Percentiles rank a stretch among this genome's conserved stretches.
Conservation (phyloP, 2,797 vertebrate genomes). For the Peromyscus aztecus region DNA sequence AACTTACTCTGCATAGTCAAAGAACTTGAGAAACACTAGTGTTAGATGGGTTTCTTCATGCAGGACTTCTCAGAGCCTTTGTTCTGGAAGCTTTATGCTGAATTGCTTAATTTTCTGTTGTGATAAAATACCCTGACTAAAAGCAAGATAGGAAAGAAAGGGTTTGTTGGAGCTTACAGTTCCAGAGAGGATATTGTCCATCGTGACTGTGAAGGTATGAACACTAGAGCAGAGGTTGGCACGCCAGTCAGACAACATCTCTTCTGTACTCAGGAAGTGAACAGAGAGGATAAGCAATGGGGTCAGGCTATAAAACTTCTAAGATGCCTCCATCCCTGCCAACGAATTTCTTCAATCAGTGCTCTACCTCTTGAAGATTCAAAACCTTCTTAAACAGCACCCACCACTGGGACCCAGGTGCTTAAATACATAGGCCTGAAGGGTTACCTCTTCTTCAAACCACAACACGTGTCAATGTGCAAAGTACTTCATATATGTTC, state of each 20-base stretch:
- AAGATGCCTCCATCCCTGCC: background rate
- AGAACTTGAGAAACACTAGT: slow-evolving; percentile 12
- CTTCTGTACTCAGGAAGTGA: background rate
- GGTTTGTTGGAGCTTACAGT: background rate
- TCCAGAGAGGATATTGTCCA: background rate
- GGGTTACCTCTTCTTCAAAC: background rate
- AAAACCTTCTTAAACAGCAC: background rate
- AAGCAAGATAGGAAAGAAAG: background rate
- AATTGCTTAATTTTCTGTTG: background rate
- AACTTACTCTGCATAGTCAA: background rate
- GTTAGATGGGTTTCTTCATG: background rate
- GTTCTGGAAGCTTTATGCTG: background rate
- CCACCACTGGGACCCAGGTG: background rate
- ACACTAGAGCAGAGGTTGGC: background rate
- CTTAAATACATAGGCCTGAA: background rate
- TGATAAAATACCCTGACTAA: background rate
- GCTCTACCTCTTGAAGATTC: background rate
- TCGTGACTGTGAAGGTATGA: background rate
- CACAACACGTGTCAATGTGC: background rate
- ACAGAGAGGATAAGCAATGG: background rate
- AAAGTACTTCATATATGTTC: slow-evolving; percentile 9
- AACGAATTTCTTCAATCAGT: background rate
- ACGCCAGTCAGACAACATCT: background rate
- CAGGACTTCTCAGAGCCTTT: slow-evolving; percentile 40
- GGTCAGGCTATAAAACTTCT: background rate